phyloP scores from a whole-genome alignment of 2,888 invertebrate species.

The Vanessa cardui region DNA sequence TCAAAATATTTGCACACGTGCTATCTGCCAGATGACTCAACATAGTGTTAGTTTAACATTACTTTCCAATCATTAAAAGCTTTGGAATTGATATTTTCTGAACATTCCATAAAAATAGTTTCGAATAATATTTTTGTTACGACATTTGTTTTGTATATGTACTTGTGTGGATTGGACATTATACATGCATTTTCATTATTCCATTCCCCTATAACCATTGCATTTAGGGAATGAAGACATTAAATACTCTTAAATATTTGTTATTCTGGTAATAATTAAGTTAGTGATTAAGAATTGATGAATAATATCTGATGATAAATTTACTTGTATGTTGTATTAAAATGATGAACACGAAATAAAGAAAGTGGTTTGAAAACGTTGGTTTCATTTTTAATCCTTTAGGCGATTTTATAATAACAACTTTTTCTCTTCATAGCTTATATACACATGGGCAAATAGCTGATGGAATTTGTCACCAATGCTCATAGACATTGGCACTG shows the following conservation, averaged over 20 bases:
- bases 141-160: slow-evolving; percentile 50
- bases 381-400: slow-evolving; percentile 60
- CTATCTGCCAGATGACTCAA: slow-evolving; percentile 16
- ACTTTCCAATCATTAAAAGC: slow-evolving; percentile 17
- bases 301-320: slow-evolving; percentile 83
- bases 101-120: slow-evolving; percentile 55
- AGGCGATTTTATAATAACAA: neutral
- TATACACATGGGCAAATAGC: too few relatives aligned
- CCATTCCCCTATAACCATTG: slow-evolving; percentile 48
- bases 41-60: slow-evolving; percentile 19
- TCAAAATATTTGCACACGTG: neutral
- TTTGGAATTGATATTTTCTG: slow-evolving; percentile 40
- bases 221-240: slow-evolving; percentile 41
- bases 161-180: slow-evolving; percentile 55
- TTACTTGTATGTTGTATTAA: slow-evolving; percentile 84
- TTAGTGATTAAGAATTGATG: slow-evolving; percentile 80
- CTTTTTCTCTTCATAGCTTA: too few relatives aligned
- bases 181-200: slow-evolving; percentile 46
- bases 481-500: too few relatives aligned
- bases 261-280: slow-evolving; percentile 80
- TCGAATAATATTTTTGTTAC: slow-evolving; percentile 53
- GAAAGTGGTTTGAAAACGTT: slow-evolving; percentile 79
- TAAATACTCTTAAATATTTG: slow-evolving; percentile 67
- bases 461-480: too few relatives aligned
- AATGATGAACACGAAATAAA: slow-evolving; percentile 82